phyloP scores from a whole-genome alignment of 92 coral and sea anemone genomes.

The Bergia puertoricense region DNA sequence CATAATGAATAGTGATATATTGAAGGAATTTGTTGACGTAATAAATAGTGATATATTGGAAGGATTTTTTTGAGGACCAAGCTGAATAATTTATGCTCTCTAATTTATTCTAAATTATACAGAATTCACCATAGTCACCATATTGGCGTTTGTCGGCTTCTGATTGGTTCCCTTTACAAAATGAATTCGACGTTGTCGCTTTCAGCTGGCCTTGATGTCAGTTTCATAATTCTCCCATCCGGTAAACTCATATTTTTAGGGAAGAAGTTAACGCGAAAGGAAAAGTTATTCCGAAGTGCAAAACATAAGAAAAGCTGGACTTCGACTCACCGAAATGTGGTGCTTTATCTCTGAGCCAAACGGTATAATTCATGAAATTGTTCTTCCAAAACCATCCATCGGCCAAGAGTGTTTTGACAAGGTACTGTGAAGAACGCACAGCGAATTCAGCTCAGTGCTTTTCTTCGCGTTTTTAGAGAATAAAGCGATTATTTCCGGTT shows the following conservation, averaged over 20 bases:
- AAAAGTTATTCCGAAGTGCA: background rate
- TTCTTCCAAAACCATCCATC: conserved; percentile 83
- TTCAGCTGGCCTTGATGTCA: conserved; percentile 57
- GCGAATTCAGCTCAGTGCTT: conserved; percentile 5
- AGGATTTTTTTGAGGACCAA: background rate
- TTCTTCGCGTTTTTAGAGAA: conserved; percentile 20
- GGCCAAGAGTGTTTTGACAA: conserved; percentile 99
- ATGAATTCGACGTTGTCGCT: conserved; percentile 56
- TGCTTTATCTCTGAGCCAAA: conserved; percentile 95
- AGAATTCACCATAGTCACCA: conserved; percentile 35
- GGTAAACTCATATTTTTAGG: background rate
- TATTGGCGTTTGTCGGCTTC: conserved; percentile 37
- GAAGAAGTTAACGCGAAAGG: background rate
- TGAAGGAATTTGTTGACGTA: background rate
- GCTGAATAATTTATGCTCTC: conserved; percentile 30
- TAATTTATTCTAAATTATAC: conserved; percentile 48
- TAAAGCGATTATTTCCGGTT: conserved; percentile 43
- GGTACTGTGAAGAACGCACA: conserved; percentile 54
- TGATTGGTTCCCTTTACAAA: conserved; percentile 57
- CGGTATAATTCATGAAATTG: conserved; percentile 95
- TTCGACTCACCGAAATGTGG: conserved; percentile 68
- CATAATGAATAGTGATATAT: too few relatives aligned
- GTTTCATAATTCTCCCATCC: conserved; percentile 33
- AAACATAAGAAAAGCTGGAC: background rate
- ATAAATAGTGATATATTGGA: background rate